Evolutionary conservation across 2,113 vertebrate genomes (phyloP), one percentile per base, ranked within the genome.

Genomic region (Zapornia atra): DNA sequence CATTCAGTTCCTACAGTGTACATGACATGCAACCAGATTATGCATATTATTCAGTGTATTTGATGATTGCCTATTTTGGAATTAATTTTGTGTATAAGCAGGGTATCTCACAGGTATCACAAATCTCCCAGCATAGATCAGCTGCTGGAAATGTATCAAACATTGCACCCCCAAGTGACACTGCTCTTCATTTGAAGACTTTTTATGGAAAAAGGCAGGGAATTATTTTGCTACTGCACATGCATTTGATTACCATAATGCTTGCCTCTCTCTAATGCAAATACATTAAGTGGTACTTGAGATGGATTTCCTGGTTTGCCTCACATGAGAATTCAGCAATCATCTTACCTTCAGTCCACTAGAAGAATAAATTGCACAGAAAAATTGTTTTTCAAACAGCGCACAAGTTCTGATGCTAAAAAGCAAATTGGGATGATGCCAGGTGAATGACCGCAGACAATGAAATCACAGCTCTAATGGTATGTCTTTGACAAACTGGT

Each of bases 201-300:
- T 88, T 72, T 90, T 51, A 79, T 79, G 73, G 89, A 84, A 75
- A 92, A 95, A 88, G 36, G 31, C 17, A 59, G 81, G 60, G 56
- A 92, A 76, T 87, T 84, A 79, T 75, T 95, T 86, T 10, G 14
- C 50, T 70, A 33, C 60, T 89, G 69, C 53, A 89, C 40, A 48
- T 68, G 48, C 33, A 72, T 92, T 90, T 92, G 76, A 82, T 92
- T 92, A 89, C 38, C 60, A 40, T 86, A 89, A 91, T 0, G 2
- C 80, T 68, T 82, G 33, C 69, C 80, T 92, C 70, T 93, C 75
- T 94, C 65, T 76, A 85, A 95, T 79, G 73, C 69, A 91, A 87
- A 65, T 92, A 42, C 14, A 28, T 59, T 84, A 92, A 96, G 12
- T 69, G 48, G 53, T 84, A 79, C 86, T 92, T 87, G 73, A 86